Conservation (phyloP, 2,113 vertebrate genomes). For the Machaerirhynchus nigripectus region DNA sequence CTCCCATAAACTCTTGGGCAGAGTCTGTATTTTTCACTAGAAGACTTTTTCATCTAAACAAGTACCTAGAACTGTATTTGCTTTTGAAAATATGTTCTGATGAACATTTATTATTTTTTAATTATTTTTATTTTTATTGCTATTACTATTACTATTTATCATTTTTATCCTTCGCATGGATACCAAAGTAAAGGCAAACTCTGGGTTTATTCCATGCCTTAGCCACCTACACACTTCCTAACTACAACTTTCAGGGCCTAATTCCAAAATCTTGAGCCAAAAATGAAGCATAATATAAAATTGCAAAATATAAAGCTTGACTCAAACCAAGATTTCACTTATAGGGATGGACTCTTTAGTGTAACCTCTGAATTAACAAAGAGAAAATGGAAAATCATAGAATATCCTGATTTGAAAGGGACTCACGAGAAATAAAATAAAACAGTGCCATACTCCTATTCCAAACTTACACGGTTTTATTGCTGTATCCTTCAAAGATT, state of each 20-base stretch:
- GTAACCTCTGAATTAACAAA: not conserved
- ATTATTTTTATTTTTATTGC: not conserved
- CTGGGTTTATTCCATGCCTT: not conserved
- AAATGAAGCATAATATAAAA: not conserved
- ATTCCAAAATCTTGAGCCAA: not conserved
- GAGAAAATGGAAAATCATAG: not conserved
- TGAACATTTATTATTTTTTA: not conserved
- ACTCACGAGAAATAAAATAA: not conserved
- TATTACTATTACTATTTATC: not conserved
- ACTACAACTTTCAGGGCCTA: not conserved
- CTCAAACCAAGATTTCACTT: not conserved
- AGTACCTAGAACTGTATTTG: not conserved
- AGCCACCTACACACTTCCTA: not conserved
- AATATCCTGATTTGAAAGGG: not conserved
- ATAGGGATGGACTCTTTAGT: not conserved
- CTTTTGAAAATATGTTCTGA: not conserved
- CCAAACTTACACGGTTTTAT: not conserved
- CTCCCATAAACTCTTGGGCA: fast-evolving
- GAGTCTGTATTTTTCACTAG: not conserved
- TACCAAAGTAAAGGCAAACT: not conserved
- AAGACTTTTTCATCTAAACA: not conserved
- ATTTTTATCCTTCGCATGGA: not conserved
- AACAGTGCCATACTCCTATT: not conserved
- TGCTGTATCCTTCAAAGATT: not conserved
- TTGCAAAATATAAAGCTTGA: not conserved